phyloP scores from a whole-genome alignment of 2,113 vertebrate genomes.

The Indri indri region DNA sequence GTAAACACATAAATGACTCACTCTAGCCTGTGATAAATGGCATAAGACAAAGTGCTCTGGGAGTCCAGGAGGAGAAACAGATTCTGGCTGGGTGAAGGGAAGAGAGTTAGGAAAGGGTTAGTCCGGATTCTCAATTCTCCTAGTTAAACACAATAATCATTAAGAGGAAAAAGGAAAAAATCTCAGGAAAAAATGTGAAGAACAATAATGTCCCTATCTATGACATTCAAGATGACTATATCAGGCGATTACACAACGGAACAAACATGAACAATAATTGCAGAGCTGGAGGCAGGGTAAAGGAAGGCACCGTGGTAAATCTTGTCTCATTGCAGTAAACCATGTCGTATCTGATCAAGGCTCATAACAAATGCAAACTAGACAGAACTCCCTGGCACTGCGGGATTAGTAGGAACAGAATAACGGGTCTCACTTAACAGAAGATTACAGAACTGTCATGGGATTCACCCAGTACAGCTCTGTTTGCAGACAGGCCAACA shows the following conservation, averaged over 20 bases:
- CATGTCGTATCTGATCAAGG: background rate
- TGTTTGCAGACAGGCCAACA: background rate
- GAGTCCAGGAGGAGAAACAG: background rate
- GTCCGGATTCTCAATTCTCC: background rate
- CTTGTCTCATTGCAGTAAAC: background rate
- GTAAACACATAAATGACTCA: background rate
- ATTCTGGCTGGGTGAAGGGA: background rate
- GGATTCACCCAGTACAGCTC: background rate
- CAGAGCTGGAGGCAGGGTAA: background rate
- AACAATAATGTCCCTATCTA: background rate
- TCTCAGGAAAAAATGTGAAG: background rate
- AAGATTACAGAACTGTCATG: background rate
- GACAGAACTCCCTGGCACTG: background rate
- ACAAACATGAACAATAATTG: background rate
- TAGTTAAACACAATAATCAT: background rate
- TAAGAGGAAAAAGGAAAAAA: background rate
- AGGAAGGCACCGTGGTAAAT: background rate
- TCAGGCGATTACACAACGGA: background rate
- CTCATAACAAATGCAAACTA: background rate
- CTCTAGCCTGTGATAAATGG: fast-evolving
- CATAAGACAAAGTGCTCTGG: background rate
- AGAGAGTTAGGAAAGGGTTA: background rate
- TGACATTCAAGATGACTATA: background rate
- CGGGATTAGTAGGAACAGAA: background rate
- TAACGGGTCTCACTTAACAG: background rate